Evolutionary conservation across 2,113 vertebrate genomes (phyloP), one percentile per base, ranked within the genome.

Genomic region (Nansenia antarctica): DNA sequence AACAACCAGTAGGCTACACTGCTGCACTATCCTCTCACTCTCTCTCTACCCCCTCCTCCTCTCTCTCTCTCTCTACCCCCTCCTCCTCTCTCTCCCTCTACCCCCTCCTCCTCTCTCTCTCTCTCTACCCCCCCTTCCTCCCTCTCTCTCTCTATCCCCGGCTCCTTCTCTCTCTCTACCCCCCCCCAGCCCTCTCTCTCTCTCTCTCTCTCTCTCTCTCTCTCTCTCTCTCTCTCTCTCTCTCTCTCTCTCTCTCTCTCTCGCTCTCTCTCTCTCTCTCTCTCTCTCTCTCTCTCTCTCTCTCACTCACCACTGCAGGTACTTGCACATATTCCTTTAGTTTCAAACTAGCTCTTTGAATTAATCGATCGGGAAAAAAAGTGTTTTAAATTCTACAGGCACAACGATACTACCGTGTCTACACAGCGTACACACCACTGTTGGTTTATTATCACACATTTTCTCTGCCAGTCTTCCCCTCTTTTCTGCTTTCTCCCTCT

Each of bases 1-100:
- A 27, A 7, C 58, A 35, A 55, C 73, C 78, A 58, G 70, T 31
- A 77, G 73, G 78, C 64, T 70, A 69, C 74, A 73, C 67, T 80
- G 62, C 70, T 76, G 65, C 59, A 6, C 78, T 57, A 2, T 37
- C 63, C n/a, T n/a, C 20, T 29, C 26, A 20, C 6, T n/a, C 31
- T 2, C 58, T 42, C 62, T 30, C 57, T 24, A 31, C 58, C 32
- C 39, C 32, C 34, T 37, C 45, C 45, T 39, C 65, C 34, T 35
- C n/a, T 67, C 61, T 57, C 31, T 47, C 34, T 37, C 32, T 27
- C 63, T 47, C 58, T 0, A 14, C 37, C 15, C 12, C 9, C 9
- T 55, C 49, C 20, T 3, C 18, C 2, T 45, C 22, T 37, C 18
- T 27, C 18, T 37, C n/a, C 20, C 11, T 32, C n/a, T 0, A 14